phyloP scores from a whole-genome alignment of 2,888 invertebrate species.

The Willowsia nigromaculata region DNA sequence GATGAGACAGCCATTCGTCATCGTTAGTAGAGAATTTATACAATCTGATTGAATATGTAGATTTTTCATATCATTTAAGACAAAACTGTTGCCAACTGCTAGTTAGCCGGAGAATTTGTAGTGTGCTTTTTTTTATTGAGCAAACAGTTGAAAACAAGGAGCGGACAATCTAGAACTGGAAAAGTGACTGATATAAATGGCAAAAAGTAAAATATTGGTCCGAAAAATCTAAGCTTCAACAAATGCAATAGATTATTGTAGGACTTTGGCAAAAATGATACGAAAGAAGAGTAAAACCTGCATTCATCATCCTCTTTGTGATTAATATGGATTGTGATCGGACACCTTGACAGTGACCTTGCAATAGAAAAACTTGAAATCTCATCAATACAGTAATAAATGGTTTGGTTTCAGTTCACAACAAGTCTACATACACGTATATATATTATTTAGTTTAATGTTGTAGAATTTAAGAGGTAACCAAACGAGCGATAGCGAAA shows the following conservation, averaged over 20 bases:
- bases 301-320: not conserved
- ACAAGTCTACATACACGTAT: not conserved
- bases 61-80: no score
- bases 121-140: not conserved
- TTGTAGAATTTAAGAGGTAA: not conserved
- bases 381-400: conserved; percentile 10
- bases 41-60: no score
- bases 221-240: no score
- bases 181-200: not conserved
- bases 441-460: not conserved
- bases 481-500: conserved; percentile 38
- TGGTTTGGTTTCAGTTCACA: not conserved
- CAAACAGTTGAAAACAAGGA: no score
- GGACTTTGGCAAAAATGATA: not conserved
- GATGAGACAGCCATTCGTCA: no score
- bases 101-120: no score
- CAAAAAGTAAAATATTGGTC: no score
- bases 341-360: conserved; percentile 66
- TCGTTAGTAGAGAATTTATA: no score
- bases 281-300: not conserved
- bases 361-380: conserved; percentile 60
- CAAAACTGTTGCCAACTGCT: no score
- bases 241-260: not conserved
- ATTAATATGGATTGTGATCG: conserved; percentile 46
- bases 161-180: no score